Evolutionary conservation across 2,888 invertebrate species (phyloP).

Genomic region (Erynnis tages): DNA sequence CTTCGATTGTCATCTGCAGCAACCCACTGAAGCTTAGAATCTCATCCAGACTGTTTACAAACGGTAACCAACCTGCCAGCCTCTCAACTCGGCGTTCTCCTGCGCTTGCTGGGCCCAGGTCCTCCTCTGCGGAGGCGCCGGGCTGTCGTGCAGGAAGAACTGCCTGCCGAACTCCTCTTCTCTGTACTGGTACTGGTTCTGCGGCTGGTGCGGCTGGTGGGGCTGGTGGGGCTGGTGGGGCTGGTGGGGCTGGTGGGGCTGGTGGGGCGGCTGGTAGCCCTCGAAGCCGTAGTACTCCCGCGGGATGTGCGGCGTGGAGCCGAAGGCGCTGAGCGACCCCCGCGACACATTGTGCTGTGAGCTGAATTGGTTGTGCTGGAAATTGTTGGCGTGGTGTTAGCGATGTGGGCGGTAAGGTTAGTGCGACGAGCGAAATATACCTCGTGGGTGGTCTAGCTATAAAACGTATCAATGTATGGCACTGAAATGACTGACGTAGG

Average conservation of each 20-base stretch:
- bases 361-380: conserved; percentile 80
- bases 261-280: conserved; percentile 37
- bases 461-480: too few relatives aligned
- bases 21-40: too few relatives aligned
- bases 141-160: conserved; percentile 88
- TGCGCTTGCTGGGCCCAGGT: conserved; percentile 85
- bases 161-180: conserved; percentile 72
- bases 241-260: conserved; percentile 38
- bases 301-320: conserved; percentile 76
- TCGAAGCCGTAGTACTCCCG: conserved; percentile 46
- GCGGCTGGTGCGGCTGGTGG: conserved; percentile 41
- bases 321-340: conserved; percentile 59
- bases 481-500: too few relatives aligned
- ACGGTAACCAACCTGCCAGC: conserved; percentile 65
- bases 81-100: conserved; percentile 80
- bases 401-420: background rate
- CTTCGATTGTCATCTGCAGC: too few relatives aligned
- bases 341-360: conserved; percentile 78
- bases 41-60: too few relatives aligned
- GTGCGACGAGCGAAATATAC: background rate
- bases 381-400: conserved; percentile 31
- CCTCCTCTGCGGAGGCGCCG: conserved; percentile 81
- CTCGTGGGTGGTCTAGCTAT: too few relatives aligned
- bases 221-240: conserved; percentile 40
- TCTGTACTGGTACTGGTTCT: conserved; percentile 45